Evolutionary conservation across 2,797 vertebrate species (phyloP).

Genomic region (Ciconia nigra): DNA sequence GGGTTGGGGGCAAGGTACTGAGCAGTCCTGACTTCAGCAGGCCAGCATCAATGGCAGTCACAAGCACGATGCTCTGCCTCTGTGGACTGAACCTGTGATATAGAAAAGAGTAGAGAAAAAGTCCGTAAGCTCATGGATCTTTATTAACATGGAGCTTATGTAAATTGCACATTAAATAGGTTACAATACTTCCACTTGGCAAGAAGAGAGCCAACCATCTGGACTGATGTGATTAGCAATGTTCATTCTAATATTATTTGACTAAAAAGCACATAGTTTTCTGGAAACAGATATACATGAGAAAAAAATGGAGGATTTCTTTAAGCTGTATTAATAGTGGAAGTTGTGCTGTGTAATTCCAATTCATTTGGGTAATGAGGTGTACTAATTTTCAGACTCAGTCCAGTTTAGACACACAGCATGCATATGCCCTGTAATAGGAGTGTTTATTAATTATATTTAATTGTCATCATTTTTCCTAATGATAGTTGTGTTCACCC

Average conservation of each 20-base stretch:
- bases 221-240: slow-evolving; percentile 56
- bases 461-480: slow-evolving; percentile 60
- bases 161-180: slow-evolving; percentile 62
- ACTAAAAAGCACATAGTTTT: slow-evolving; percentile 50
- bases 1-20: not conserved
- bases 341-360: slow-evolving; percentile 31
- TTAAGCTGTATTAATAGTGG: slow-evolving; percentile 58
- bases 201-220: slow-evolving; percentile 42
- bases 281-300: slow-evolving; percentile 9
- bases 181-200: slow-evolving; percentile 64
- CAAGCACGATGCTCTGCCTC: not conserved
- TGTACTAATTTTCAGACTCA: slow-evolving; percentile 45
- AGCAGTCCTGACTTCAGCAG: not conserved
- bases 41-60: not conserved
- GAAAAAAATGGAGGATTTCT: slow-evolving; percentile 35
- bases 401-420: slow-evolving; percentile 47
- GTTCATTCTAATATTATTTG: slow-evolving; percentile 54
- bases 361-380: slow-evolving; percentile 67
- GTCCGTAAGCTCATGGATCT: slow-evolving; percentile 30
- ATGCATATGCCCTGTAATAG: slow-evolving; percentile 59
- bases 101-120: not conserved
- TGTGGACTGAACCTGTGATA: not conserved
- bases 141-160: slow-evolving; percentile 57
- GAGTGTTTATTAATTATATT: slow-evolving; percentile 70
- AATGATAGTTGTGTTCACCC: slow-evolving; percentile 40